Evolutionary conservation across 2,113 vertebrate species (phyloP), one percentile per base, ranked within the genome.

Genomic region (Haemorhous mexicanus): DNA sequence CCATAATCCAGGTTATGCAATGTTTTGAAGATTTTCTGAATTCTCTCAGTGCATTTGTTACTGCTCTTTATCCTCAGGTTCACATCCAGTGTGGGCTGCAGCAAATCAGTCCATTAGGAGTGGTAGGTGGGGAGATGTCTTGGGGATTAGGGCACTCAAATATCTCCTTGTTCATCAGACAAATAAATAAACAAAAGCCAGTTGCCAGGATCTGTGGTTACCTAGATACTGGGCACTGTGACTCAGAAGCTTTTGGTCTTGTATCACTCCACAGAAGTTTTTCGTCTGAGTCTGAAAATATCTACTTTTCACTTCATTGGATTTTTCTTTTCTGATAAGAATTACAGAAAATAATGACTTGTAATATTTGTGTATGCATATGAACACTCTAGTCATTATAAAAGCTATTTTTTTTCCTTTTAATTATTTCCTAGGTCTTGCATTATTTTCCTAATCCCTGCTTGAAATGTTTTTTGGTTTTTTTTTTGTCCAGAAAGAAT

Each of bases 161-260:
- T 84, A 74, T 91, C 77, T 94, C 12, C 93, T 94, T 94, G 59
- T 90, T 82, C 92, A 92, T 73, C 82, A 86, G 49, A 55, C 30
- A 94, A 90, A 89, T 90, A 85, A 96, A 80, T 90, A 93, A 76
- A 33, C 67, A 64, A 77, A 76, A 47, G 23, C 39, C 46, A 90
- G 44, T 79, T 87, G 47, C 62, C 66, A 53, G 19, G 59, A 68
- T 94, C 88, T 96, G 62, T 82, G 84, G 59, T 97, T 96, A 90
- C 76, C 83, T 95, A 63, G 86, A 70, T 95, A 93, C 73, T 13
- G n/a, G 41, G 19, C 37, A 23, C 53, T 50, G 23, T 75, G 70
- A 49, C 69, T 95, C 78, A 84, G 35, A 89, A 79, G 84, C 32
- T 91, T 97, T 93, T 84, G 53, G 93, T 95, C 72, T 84, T 84